Conservation (phyloP, 2,888 invertebrate genomes). For the Athalia circularis region DNA sequence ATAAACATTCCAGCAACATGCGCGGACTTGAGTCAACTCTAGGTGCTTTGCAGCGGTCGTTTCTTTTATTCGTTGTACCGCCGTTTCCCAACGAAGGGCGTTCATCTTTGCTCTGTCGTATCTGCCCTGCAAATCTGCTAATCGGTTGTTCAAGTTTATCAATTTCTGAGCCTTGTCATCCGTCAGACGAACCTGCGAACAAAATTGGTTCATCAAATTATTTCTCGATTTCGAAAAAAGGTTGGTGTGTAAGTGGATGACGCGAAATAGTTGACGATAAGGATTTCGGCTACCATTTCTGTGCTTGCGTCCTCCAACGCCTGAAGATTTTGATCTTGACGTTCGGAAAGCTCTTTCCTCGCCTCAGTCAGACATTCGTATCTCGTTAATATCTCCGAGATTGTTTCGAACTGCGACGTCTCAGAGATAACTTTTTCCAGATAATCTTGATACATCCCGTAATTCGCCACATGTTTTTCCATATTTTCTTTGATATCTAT, state of each 20-base stretch:
- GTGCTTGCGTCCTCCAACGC: conserved; percentile 77
- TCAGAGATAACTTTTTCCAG: conserved; percentile 77
- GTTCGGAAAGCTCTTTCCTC: conserved; percentile 76
- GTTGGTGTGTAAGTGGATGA: neutral
- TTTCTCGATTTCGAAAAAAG: neutral
- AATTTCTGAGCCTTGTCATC: conserved; percentile 80
- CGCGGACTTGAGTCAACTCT: conserved; percentile 77
- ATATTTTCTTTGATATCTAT: conserved; percentile 76
- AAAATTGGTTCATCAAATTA: neutral
- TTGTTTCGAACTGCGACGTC: conserved; percentile 77
- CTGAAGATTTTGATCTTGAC: conserved; percentile 77
- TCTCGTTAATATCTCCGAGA: conserved; percentile 79
- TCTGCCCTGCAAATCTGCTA: conserved; percentile 78
- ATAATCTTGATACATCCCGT: conserved; percentile 79
- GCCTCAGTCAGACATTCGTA: conserved; percentile 80
- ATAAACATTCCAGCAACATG: conserved; percentile 80
- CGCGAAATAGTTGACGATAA: neutral
- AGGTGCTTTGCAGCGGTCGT: conserved; percentile 76
- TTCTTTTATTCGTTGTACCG: conserved; percentile 78
- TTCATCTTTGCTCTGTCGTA: conserved; percentile 78
- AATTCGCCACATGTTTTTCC: conserved; percentile 78
- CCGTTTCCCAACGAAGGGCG: conserved; percentile 79
- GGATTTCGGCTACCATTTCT: conserved; percentile 73
- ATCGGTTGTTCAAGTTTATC: conserved; percentile 80
- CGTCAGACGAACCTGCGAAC: conserved; percentile 72